phyloP scores from a whole-genome alignment of 2,113 vertebrate species.

The Bubo bubo region DNA sequence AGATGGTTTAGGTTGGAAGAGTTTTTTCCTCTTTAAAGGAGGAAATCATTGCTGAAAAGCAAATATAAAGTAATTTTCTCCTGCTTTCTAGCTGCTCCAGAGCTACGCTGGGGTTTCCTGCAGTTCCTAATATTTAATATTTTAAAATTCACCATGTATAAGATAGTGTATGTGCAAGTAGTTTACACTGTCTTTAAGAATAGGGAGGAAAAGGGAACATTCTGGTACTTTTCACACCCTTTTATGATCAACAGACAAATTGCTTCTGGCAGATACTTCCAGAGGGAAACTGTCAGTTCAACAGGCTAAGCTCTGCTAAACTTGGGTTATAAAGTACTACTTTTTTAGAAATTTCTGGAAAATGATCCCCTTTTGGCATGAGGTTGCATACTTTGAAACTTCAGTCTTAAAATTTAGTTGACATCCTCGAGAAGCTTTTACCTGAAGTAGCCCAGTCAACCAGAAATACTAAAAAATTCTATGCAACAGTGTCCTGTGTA shows the following conservation, averaged over 20 bases:
- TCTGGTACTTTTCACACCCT: not conserved
- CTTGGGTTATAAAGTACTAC: not conserved
- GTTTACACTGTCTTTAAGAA: not conserved
- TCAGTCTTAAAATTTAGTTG: not conserved
- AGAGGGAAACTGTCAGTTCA: not conserved
- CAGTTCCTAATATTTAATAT: not conserved
- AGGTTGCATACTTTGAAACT: not conserved
- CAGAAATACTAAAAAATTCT: not conserved
- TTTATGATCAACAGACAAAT: not conserved
- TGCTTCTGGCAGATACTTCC: not conserved
- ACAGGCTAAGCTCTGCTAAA: not conserved
- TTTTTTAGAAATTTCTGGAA: not conserved
- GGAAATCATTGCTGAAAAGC: not conserved
- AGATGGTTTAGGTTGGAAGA: not conserved
- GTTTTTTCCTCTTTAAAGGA: not conserved
- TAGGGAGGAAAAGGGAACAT: not conserved
- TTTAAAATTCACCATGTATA: not conserved
- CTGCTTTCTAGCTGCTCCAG: not conserved
- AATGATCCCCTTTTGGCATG: not conserved
- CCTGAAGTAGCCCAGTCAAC: not conserved
- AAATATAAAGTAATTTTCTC: not conserved
- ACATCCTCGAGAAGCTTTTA: not conserved
- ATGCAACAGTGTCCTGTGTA: fast-evolving
- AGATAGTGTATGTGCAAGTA: not conserved
- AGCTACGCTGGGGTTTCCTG: not conserved